These are phyloP conservation scores for Fregata magnificens DNA, from an alignment of 2,113 vertebrate species.

Conservation along the genomic window DNA sequence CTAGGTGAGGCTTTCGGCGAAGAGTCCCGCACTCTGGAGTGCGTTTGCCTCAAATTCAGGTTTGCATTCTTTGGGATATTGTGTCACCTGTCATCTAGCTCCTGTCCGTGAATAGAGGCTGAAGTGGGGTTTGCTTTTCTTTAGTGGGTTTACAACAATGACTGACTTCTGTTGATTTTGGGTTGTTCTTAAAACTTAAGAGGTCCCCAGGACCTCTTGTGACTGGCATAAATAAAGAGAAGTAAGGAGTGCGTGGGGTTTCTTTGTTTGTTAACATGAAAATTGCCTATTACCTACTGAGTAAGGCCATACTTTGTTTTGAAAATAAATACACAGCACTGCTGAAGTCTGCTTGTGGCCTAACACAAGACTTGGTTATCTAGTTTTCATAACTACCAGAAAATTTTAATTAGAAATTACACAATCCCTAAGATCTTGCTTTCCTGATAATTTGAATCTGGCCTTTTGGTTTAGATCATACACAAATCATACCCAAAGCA, in stretches of 20 bases:
- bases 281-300: not conserved
- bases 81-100: not conserved
- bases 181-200: not conserved
- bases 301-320: not conserved
- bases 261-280: not conserved
- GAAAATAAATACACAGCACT: not conserved
- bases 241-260: not conserved
- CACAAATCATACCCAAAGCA: not conserved
- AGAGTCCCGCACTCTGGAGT: fast-evolving
- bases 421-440: not conserved
- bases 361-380: fast-evolving
- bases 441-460: not conserved
- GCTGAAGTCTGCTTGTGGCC: not conserved
- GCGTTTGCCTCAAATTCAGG: no score
- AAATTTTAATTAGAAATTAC: not conserved
- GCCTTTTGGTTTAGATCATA: not conserved
- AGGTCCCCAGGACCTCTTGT: not conserved
- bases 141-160: not conserved
- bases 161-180: not conserved
- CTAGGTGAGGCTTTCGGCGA: not conserved
- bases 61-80: not conserved
- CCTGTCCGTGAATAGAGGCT: not conserved
- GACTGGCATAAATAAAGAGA: not conserved
- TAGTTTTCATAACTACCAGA: not conserved
- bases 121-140: not conserved